These are phyloP conservation scores for Callocephalon fimbriatum DNA, from an alignment of 2,113 vertebrate genomes.

Conservation along the genomic window DNA sequence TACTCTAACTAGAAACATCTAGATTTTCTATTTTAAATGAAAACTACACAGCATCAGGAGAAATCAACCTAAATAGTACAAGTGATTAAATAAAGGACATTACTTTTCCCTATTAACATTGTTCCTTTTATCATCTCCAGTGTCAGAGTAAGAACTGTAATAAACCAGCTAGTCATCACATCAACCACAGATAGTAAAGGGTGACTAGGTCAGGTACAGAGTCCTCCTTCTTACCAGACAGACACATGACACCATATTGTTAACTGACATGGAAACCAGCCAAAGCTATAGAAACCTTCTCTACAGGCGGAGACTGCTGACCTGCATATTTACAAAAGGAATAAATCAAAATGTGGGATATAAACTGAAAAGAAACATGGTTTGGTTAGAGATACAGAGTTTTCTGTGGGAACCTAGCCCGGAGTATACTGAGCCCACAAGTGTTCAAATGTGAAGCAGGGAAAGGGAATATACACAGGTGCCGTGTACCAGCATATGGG, in stretches of 20 bases:
- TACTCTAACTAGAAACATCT: not conserved
- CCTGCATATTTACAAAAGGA: not conserved
- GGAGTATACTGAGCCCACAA: not conserved
- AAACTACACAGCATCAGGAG: not conserved
- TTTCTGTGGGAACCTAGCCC: not conserved
- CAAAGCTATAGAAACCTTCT: not conserved
- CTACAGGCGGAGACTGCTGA: not conserved
- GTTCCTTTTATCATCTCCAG: not conserved
- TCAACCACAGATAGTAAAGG: not conserved
- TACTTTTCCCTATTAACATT: not conserved
- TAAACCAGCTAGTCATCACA: not conserved
- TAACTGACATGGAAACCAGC: not conserved
- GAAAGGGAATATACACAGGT: not conserved
- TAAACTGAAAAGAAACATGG: not conserved
- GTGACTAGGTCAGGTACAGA: not conserved
- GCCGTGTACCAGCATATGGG: fast-evolving
- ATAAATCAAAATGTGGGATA: not conserved
- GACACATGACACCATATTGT: not conserved
- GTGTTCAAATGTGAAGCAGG: not conserved
- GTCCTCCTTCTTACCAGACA: not conserved
- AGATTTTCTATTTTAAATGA: not conserved
- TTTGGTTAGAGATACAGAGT: not conserved
- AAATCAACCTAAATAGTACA: not conserved
- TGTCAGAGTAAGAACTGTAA: not conserved
- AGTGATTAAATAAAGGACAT: not conserved